Evolutionary conservation across 2,797 vertebrate genomes (phyloP), one percentile per base, ranked within the genome.

Genomic region (Cirrhinus molitorella): DNA sequence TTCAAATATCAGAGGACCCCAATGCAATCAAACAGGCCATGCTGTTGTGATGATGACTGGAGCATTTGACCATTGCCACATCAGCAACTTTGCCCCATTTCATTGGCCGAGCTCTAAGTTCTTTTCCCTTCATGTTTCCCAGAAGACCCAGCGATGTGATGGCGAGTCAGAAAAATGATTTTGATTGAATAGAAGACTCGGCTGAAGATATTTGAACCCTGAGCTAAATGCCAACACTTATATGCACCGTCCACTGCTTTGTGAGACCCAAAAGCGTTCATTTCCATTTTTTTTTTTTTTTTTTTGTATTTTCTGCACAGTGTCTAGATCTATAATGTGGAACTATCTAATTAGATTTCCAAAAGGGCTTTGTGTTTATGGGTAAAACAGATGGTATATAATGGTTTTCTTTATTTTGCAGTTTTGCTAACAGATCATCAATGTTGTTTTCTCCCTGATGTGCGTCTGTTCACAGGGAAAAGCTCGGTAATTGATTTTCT

Each of bases 21-120:
- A 84, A 80, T 76, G 79, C 79, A 87, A 83, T 81, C 84, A 67
- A 59, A 80, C 28, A 53, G 73, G 43, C 43, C 71, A 75, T 53
- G 67, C 59, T 78, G 40, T 55, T 80, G 67, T 68, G 61, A 72
- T 81, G 79, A 63, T 82, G 74, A 71, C 25, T 23, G 43, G 57
- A 83, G 66, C 28, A 65, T 68, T 80, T 76, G 79, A 77, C 87
- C 61, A 47, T 82, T 75, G 70, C 65, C 40, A n/a, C 73, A 71
- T 80, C 80, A 85, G 83, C 82, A 70, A 67, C 67, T 88, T 88
- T 65, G 45, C 2, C 43, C 25, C n/a, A 5, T 79, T 85, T 72
- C 34, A 43, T 77, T 71, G 65, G 47, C 47, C 6, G 1, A 57
- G 28, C 19, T 57, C 14, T 57, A 57, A 81, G 28, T 74, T 53